These are phyloP conservation scores for Drosophila lacicola DNA, from an alignment of 2,888 invertebrate genomes.

Conservation along the genomic window DNA sequence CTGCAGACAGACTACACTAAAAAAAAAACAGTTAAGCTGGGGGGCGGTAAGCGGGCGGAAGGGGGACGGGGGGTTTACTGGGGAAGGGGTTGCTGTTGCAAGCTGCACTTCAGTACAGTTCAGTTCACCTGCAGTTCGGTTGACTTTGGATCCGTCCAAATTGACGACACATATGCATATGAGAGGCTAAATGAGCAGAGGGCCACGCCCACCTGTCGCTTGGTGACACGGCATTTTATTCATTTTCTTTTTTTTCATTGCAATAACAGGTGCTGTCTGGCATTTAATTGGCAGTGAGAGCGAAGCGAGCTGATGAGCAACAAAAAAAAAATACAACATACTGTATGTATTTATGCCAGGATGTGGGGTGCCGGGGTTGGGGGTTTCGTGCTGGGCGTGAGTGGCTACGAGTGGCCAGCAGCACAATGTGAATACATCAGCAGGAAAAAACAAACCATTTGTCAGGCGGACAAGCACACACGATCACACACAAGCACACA, in stretches of 20 bases:
- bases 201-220: constrained; percentile 32
- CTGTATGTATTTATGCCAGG: neutral
- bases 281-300: constrained; percentile 39
- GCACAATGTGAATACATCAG: constrained; percentile 43
- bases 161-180: constrained; percentile 28
- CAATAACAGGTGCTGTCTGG: constrained; percentile 44
- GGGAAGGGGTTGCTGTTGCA: neutral
- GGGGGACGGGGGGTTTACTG: neutral
- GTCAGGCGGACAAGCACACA: constrained; percentile 43
- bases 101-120: constrained; percentile 18
- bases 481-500: constrained; percentile 6
- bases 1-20: constrained; percentile 37
- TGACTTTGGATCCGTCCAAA: constrained; percentile 59
- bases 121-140: constrained; percentile 16
- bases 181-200: constrained; percentile 24
- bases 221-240: constrained; percentile 6
- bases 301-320: constrained; percentile 26
- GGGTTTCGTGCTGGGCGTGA: neutral
- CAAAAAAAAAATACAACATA: neutral
- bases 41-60: constrained; percentile 10
- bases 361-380: neutral
- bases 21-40: constrained; percentile 34
- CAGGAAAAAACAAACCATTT: constrained; percentile 67
- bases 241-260: constrained; percentile 2
- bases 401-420: constrained; percentile 30